Evolutionary conservation across 2,888 invertebrate genomes (phyloP).

Genomic region (Marasmarcha lunaedactyla): DNA sequence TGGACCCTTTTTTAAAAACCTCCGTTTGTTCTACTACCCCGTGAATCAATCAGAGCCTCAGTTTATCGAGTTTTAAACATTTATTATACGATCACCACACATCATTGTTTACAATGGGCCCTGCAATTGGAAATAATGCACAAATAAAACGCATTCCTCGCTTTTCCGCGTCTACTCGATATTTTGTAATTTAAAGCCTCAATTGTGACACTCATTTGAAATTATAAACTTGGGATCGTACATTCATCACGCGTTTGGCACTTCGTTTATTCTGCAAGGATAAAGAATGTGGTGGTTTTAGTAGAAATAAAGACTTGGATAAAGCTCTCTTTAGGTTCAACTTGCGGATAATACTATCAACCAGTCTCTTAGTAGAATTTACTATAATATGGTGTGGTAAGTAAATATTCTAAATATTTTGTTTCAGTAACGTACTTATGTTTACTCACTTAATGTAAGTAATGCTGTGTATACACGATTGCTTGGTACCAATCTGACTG

Average conservation of each 20-base stretch:
- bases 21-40: constrained; percentile 11
- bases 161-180: constrained; percentile 23
- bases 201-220: constrained; percentile 41
- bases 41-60: constrained; percentile 24
- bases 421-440: too few relatives aligned
- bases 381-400: too few relatives aligned
- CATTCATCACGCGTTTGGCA: constrained; percentile 32
- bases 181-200: constrained; percentile 42
- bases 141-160: constrained; percentile 35
- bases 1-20: background rate
- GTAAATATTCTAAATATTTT: too few relatives aligned
- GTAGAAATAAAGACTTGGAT: too few relatives aligned
- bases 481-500: too few relatives aligned
- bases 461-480: too few relatives aligned
- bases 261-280: constrained; percentile 16
- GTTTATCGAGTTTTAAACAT: constrained; percentile 29
- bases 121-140: constrained; percentile 17
- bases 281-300: too few relatives aligned
- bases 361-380: too few relatives aligned
- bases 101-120: constrained; percentile 27
- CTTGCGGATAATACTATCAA: too few relatives aligned
- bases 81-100: constrained; percentile 17
- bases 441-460: too few relatives aligned
- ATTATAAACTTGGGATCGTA: constrained; percentile 26
- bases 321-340: too few relatives aligned